phyloP scores from a whole-genome alignment of 2,113 vertebrate species.

The Fulica atra region DNA sequence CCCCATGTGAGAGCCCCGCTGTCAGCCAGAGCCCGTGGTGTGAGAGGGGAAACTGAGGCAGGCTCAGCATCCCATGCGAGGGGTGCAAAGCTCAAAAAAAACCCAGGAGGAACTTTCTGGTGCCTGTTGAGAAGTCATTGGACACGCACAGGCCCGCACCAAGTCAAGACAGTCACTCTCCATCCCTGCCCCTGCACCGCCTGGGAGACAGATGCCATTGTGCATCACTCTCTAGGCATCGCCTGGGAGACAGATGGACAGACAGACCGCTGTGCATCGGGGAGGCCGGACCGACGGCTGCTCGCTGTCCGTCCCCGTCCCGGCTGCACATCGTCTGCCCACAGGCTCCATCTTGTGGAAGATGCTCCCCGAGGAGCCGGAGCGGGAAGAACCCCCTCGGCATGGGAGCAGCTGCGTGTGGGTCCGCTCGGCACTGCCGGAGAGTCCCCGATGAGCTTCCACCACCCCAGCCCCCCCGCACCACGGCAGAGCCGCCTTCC shows the following conservation, averaged over 20 bases:
- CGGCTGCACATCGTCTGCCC: not conserved
- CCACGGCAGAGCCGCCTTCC: too few species aligned
- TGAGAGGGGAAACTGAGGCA: not conserved
- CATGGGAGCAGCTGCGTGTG: rapidly evolving
- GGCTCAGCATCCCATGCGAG: rapidly evolving
- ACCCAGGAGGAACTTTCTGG: rapidly evolving
- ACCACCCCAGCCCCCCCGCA: too few species aligned
- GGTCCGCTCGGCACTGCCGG: rapidly evolving
- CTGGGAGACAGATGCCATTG: not conserved
- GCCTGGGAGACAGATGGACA: not conserved
- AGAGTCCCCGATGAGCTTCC: rapidly evolving
- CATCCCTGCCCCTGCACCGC: not conserved
- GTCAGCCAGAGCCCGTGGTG: rapidly evolving
- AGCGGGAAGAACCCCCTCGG: not conserved
- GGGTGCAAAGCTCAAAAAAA: rapidly evolving
- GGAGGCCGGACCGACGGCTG: rapidly evolving
- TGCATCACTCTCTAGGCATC: not conserved
- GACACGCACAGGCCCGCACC: rapidly evolving
- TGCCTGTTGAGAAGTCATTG: not conserved
- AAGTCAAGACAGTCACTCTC: not conserved
- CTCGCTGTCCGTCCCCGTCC: rapidly evolving
- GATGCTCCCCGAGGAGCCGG: not conserved
- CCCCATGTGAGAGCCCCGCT: rapidly evolving
- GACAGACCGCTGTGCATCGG: not conserved
- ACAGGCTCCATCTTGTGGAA: constrained; percentile 59